Base-by-base conservation (phyloP, 1,140 invertebrate genomes). In the Hypothenemus hampei region DNA sequence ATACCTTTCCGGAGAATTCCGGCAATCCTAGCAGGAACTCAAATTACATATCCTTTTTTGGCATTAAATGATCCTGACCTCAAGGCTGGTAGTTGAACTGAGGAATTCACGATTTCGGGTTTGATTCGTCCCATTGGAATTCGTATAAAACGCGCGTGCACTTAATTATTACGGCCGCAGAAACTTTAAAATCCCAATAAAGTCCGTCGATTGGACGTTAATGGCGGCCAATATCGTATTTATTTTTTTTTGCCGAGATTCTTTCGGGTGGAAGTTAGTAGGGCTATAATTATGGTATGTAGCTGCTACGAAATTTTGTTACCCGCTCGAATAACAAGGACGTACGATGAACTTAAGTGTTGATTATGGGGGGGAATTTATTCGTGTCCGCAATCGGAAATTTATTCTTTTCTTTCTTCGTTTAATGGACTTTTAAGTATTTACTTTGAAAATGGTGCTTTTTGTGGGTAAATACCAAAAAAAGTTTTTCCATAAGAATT, bases 111-210 rank as follows among this genome's bases (percentile, higher is more conserved):
- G n/a, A n/a, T n/a, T n/a, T n/a, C n/a, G n/a, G n/a, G n/a, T n/a
- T n/a, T n/a, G n/a, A n/a, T n/a, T n/a, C n/a, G n/a, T n/a, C n/a
- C n/a, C n/a, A n/a, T n/a, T n/a, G n/a, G n/a, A n/a, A n/a, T n/a
- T 20, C 45, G 26, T n/a, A 47, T 47, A 47, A 21, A 47, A 24
- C 35, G 31, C 31, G 35, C 19, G 21, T 35, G 22, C 20, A 21
- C 23, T 47, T 47, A 47, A 47, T 47, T 47, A 31, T 33, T 47
- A 47, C 29, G 45, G n/a, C 40, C 40, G 40, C 8, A 15, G 40
- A 43, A 23, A 23, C 13, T 6, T n/a, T 23, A 22, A 23, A 16
- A 39, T n/a, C 10, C 19, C 35, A 37, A 37, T 37, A 37, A 44
- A 44, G n/a, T 43, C 11, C 35, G n/a, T 35, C 35, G 13, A 47